Conservation (phyloP, 2,797 vertebrate species). For the Falco columbarius region DNA sequence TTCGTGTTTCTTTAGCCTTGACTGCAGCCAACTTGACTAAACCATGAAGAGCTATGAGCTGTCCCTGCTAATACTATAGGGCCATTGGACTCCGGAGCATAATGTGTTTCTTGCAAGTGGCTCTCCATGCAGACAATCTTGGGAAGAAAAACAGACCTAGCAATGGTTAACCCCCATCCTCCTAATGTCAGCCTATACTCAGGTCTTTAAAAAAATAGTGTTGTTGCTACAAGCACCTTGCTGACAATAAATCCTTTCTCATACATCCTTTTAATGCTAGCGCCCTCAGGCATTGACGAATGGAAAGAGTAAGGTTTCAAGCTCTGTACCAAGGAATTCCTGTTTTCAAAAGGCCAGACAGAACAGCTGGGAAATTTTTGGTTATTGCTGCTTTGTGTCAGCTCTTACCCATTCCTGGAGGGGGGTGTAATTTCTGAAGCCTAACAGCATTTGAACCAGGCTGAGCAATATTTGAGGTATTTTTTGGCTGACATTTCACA, state of each 20-base stretch:
- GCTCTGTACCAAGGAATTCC: slow-evolving; percentile 19
- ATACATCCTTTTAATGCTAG: not conserved
- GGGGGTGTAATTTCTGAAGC: slow-evolving; percentile 31
- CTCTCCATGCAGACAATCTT: not conserved
- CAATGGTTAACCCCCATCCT: not conserved
- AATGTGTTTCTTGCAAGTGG: not conserved
- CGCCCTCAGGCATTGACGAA: not conserved
- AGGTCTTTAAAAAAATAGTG: not conserved
- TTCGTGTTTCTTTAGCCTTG: not conserved
- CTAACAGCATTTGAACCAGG: not conserved
- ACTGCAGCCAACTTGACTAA: not conserved
- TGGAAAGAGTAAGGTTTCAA: slow-evolving; percentile 22
- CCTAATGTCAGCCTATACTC: not conserved
- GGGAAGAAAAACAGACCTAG: not conserved
- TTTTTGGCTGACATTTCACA: slow-evolving; percentile 44
- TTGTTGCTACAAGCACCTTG: not conserved
- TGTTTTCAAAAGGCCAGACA: slow-evolving; percentile 56
- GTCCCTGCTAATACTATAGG: not conserved
- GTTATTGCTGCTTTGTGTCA: slow-evolving; percentile 57
- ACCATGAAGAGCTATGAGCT: not conserved
- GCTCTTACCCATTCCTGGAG: slow-evolving; percentile 21
- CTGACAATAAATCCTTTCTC: slow-evolving; percentile 5
- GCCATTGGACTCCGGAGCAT: not conserved
- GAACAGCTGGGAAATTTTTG: slow-evolving; percentile 53
- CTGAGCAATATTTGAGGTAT: not conserved